Percentiles rank a stretch among this genome's conserved stretches.
These are phyloP conservation scores for Hermaeophaga mercurialis DNA, from an alignment of 2,888 invertebrate species.

Conservation along the genomic window DNA sequence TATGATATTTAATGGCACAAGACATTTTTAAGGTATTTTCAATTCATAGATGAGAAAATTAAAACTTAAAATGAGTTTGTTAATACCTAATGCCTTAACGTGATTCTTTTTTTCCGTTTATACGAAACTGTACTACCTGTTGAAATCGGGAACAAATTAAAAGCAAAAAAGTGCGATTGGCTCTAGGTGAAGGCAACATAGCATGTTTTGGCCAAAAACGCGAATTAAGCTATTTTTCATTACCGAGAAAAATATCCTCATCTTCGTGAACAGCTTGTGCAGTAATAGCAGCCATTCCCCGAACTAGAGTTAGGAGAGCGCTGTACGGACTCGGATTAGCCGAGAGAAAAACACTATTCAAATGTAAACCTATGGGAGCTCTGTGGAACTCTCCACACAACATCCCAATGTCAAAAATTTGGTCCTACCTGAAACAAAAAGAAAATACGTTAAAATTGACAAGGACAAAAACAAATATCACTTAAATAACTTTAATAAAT, in stretches of 20 bases:
- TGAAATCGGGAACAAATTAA: constrained; percentile 3
- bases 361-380: constrained; percentile 57
- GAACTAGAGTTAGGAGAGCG: constrained; percentile 65
- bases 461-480: too few relatives aligned
- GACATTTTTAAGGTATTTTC: too few relatives aligned
- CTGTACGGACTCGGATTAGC: constrained; percentile 63
- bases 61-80: too few relatives aligned
- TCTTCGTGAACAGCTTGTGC: constrained; percentile 62
- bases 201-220: neutral
- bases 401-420: constrained; percentile 57
- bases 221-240: constrained; percentile 46
- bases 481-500: too few relatives aligned
- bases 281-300: constrained; percentile 64
- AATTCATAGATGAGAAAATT: too few relatives aligned
- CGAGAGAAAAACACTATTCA: constrained; percentile 55
- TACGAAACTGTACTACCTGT: neutral
- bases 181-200: neutral
- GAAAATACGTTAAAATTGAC: constrained; percentile 3
- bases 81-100: too few relatives aligned
- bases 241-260: constrained; percentile 70
- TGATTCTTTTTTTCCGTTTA: too few relatives aligned
- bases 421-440: constrained; percentile 52
- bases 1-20: too few relatives aligned
- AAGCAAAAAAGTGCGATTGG: constrained; percentile 9
- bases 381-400: constrained; percentile 62